Conservation (phyloP, 2,888 invertebrate genomes). For the Campopleginae sp. region DNA sequence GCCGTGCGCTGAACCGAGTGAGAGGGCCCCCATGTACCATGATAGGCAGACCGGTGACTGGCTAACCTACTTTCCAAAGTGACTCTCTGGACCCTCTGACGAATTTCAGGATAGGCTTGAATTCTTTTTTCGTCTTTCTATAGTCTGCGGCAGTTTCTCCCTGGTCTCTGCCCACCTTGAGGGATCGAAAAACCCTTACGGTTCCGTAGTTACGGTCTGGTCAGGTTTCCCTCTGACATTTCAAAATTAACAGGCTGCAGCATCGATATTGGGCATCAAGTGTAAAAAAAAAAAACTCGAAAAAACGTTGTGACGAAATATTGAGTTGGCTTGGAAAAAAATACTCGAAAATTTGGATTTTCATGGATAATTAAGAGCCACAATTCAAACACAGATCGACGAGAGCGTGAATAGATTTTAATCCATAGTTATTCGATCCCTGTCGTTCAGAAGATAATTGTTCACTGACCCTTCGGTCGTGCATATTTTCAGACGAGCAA, state of each 20-base stretch:
- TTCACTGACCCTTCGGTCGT: background rate
- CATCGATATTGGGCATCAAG: background rate
- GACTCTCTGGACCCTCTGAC: conserved; percentile 57
- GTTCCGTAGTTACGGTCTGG: background rate
- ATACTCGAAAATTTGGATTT: background rate
- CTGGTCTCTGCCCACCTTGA: conserved; percentile 17
- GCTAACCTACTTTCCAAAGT: conserved; percentile 65
- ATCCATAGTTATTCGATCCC: background rate
- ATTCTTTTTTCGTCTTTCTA: conserved; percentile 29
- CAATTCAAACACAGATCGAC: background rate
- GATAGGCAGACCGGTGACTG: conserved; percentile 61
- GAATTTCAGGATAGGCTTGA: conserved; percentile 57
- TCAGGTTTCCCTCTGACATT: conserved; percentile 17
- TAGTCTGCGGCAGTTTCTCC: conserved; percentile 7
- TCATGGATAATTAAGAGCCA: background rate
- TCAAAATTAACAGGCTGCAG: background rate
- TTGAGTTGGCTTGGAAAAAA: background rate
- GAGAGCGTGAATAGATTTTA: background rate
- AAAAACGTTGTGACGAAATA: background rate
- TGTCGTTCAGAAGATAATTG: background rate
- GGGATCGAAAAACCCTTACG: conserved; percentile 14
- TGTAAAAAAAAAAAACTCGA: background rate
- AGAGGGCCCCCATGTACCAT: conserved; percentile 54
- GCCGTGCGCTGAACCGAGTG: conserved; percentile 52
- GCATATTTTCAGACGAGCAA: background rate